These are phyloP conservation scores for Norana najaformis DNA, from an alignment of 2,888 invertebrate species.

Conservation along the genomic window DNA sequence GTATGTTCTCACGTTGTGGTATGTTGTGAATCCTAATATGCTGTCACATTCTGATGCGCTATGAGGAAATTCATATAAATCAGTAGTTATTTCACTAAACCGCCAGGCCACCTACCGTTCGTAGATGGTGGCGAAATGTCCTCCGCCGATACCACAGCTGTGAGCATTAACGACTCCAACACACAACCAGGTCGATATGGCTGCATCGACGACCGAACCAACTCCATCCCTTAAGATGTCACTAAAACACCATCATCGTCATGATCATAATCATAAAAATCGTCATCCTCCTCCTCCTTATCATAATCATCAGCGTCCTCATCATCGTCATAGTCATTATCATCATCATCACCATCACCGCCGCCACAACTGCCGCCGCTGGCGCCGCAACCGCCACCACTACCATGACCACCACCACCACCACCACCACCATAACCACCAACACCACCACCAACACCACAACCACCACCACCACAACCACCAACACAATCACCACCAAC, in stretches of 20 bases:
- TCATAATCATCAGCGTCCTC: background rate
- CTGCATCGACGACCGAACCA: constrained; percentile 42
- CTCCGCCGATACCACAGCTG: constrained; percentile 42
- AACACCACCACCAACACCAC: background rate
- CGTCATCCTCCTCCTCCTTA: background rate
- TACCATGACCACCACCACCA: constrained; percentile 29
- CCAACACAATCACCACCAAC: too few relatives aligned
- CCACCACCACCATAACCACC: constrained; percentile 14
- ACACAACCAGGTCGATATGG: constrained; percentile 40
- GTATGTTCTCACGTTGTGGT: too few relatives aligned
- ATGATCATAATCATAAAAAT: background rate
- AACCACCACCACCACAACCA: too few relatives aligned
- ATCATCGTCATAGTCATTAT: background rate
- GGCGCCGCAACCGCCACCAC: too few relatives aligned
- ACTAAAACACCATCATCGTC: background rate
- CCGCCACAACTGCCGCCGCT: too few relatives aligned
- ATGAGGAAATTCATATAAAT: too few relatives aligned
- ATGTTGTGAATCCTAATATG: too few relatives aligned
- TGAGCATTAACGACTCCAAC: constrained; percentile 34
- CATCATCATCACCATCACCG: too few relatives aligned
- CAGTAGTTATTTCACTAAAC: too few relatives aligned
- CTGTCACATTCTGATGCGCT: too few relatives aligned
- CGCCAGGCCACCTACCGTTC: constrained; percentile 36
- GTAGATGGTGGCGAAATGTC: constrained; percentile 39
- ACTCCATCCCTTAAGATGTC: background rate